A percentile compares a stretch with the other conserved stretches of the same genome.
phyloP scores from a whole-genome alignment of 2,888 invertebrate genomes.

The Gymnosoma rotundatum region DNA sequence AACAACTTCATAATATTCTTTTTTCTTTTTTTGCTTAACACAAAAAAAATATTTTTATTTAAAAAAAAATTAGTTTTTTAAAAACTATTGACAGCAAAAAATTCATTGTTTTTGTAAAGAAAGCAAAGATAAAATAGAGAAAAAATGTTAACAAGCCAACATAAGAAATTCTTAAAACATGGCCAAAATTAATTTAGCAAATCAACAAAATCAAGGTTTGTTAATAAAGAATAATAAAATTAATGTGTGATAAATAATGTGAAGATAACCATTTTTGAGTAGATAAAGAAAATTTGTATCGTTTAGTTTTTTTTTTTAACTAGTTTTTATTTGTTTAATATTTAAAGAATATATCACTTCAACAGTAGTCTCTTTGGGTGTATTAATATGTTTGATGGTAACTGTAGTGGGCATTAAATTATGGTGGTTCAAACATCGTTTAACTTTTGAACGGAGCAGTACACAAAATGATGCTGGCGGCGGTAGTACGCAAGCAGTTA shows the following conservation, averaged over 20 bases:
- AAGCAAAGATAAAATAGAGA: slow-evolving; percentile 11
- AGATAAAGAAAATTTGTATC: too few species aligned
- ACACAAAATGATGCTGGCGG: slow-evolving; percentile 70
- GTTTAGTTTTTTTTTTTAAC: not conserved
- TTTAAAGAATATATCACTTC: slow-evolving; percentile 51
- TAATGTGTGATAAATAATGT: not conserved
- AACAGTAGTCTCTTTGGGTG: slow-evolving; percentile 63
- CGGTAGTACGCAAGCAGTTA: slow-evolving; percentile 58
- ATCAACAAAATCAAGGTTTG: slow-evolving; percentile 63
- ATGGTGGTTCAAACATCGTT: slow-evolving; percentile 83
- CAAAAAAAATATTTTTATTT: too few species aligned
- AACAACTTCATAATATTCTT: slow-evolving; percentile 47
- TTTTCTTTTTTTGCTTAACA: not conserved
- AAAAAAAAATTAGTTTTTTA: slow-evolving; percentile 9
- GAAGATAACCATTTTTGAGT: too few species aligned
- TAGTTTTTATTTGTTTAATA: slow-evolving; percentile 1
- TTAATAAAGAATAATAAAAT: not conserved
- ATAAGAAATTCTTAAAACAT: slow-evolving; percentile 42
- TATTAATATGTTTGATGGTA: slow-evolving; percentile 76
- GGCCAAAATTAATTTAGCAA: slow-evolving; percentile 59
- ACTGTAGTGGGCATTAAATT: slow-evolving; percentile 82
- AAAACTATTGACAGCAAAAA: not conserved
- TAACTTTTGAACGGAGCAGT: slow-evolving; percentile 76
- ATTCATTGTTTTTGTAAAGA: slow-evolving; percentile 4
- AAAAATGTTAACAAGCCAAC: slow-evolving; percentile 25